These are phyloP conservation scores for Illadopsis cleaveri DNA, from an alignment of 2,113 vertebrate genomes.

Conservation along the genomic window DNA sequence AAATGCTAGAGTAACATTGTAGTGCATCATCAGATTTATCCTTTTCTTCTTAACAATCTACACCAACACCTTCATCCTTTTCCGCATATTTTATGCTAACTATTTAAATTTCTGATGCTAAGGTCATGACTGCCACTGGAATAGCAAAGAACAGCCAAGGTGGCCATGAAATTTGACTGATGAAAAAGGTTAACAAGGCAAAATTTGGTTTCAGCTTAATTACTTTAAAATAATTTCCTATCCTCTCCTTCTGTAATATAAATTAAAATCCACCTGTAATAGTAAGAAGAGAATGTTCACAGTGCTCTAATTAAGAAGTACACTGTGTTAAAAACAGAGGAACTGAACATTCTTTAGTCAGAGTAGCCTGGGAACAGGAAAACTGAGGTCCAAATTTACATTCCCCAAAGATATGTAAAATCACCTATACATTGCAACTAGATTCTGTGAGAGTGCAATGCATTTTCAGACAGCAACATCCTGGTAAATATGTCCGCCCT, in stretches of 20 bases:
- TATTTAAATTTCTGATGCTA: background rate
- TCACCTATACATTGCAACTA: background rate
- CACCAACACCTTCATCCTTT: background rate
- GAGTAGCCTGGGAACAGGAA: background rate
- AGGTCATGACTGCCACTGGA: background rate
- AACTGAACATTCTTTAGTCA: background rate
- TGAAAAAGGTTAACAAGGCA: background rate
- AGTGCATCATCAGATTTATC: background rate
- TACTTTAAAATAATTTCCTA: background rate
- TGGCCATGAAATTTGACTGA: background rate
- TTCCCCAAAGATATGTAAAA: background rate
- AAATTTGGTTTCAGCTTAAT: background rate
- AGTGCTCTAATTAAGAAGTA: background rate
- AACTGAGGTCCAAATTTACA: background rate
- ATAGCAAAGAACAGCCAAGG: background rate
- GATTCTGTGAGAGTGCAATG: background rate
- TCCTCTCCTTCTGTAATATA: background rate
- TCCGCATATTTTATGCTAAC: background rate
- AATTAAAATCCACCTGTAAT: background rate
- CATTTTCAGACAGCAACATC: background rate
- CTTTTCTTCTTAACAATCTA: background rate
- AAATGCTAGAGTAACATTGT: background rate
- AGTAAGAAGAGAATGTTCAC: background rate
- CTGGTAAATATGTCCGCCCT: background rate
- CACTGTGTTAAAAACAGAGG: background rate